These are phyloP conservation scores for Aleiodes leptofemur DNA, from an alignment of 2,888 invertebrate species.

Conservation along the genomic window DNA sequence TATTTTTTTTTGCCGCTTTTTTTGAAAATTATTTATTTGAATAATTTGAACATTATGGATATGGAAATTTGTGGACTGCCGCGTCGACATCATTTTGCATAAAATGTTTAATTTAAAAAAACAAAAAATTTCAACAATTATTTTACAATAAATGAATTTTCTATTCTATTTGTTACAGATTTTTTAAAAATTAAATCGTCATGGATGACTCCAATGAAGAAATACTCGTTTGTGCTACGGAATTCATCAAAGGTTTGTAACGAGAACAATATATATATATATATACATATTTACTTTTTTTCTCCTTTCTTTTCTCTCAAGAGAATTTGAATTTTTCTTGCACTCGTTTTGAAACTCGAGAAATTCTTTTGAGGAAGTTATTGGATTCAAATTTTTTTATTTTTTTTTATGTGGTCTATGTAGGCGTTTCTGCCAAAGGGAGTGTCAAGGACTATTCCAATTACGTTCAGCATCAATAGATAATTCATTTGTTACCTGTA, in stretches of 20 bases:
- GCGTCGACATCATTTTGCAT: constrained; percentile 1
- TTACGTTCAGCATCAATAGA: constrained; percentile 43
- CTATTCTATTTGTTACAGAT: constrained; percentile 14
- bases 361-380: constrained; percentile 7
- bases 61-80: background rate
- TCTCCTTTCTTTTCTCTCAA: constrained; percentile 15
- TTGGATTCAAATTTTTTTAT: constrained; percentile 16
- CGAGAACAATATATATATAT: background rate
- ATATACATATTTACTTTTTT: too few species aligned
- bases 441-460: constrained; percentile 52
- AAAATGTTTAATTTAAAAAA: background rate
- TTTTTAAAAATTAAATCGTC: constrained; percentile 45
- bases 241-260: constrained; percentile 70
- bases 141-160: constrained; percentile 7
- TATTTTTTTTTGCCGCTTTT: background rate
- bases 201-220: constrained; percentile 70
- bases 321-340: background rate
- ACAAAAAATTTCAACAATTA: background rate
- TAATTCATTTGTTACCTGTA: constrained; percentile 12
- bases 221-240: constrained; percentile 66
- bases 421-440: constrained; percentile 52
- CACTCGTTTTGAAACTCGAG: background rate
- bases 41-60: background rate
- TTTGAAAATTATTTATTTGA: background rate
- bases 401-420: constrained; percentile 35